These are phyloP conservation scores for Sebastes miniatus DNA, from an alignment of 2,797 vertebrate genomes.

Conservation along the genomic window DNA sequence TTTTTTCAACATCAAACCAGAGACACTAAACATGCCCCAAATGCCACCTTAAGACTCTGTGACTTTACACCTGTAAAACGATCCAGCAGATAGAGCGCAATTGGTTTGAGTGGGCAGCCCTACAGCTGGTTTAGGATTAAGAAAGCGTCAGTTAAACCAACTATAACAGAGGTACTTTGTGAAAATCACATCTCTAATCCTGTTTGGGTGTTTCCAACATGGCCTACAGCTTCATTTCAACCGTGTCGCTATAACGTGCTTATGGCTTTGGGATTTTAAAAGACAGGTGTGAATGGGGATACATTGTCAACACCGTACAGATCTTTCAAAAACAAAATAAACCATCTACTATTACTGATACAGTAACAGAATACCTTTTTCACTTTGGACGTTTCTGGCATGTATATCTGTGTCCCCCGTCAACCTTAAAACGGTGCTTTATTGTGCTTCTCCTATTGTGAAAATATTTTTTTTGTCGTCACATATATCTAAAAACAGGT, in stretches of 20 bases:
- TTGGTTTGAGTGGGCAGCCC: background rate
- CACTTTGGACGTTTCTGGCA: background rate
- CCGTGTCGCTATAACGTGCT: background rate
- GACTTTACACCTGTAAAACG: background rate
- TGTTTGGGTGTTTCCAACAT: background rate
- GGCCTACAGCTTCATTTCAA: background rate
- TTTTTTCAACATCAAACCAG: background rate
- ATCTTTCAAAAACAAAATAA: constrained; percentile 5
- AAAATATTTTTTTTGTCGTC: background rate
- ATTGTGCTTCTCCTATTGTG: constrained; percentile 28
- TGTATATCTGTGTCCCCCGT: background rate
- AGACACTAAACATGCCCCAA: background rate
- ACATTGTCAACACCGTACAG: background rate
- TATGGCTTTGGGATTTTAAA: constrained; percentile 20
- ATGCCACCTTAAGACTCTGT: background rate
- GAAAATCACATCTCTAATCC: constrained; percentile 6
- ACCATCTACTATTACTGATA: constrained; percentile 46
- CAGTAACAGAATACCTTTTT: constrained; percentile 32
- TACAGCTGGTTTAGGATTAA: constrained; percentile 10
- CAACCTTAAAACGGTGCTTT: background rate
- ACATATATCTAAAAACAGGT: background rate
- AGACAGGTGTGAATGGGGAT: constrained; percentile 1
- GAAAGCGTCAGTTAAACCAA: background rate
- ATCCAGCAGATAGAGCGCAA: background rate
- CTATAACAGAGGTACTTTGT: background rate